These are phyloP conservation scores for Leptopilina syphax DNA, from an alignment of 2,888 invertebrate species.

Conservation along the genomic window DNA sequence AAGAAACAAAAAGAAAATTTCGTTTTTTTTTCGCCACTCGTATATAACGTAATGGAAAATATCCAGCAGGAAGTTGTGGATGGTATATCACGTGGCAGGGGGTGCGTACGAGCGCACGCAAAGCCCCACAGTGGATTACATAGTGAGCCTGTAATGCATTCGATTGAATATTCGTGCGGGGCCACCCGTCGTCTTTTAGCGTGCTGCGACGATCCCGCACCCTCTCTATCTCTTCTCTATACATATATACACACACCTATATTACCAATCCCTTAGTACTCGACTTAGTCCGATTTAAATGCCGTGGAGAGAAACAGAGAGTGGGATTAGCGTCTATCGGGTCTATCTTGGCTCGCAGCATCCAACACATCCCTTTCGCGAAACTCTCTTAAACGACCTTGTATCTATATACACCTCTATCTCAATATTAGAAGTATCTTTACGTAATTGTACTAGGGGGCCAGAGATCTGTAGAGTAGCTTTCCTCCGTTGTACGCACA, in stretches of 20 bases:
- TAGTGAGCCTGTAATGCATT: slow-evolving; percentile 65
- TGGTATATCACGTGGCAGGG: slow-evolving; percentile 38
- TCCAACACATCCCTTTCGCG: slow-evolving; percentile 16
- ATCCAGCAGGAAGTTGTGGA: slow-evolving; percentile 34
- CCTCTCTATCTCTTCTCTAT: slow-evolving; percentile 11
- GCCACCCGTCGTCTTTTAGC: slow-evolving; percentile 63
- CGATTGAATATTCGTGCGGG: slow-evolving; percentile 71
- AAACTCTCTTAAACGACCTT: slow-evolving; percentile 25
- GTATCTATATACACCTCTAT: slow-evolving; percentile 4
- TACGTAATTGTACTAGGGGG: neutral
- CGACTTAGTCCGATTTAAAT: slow-evolving; percentile 61
- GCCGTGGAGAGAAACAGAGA: slow-evolving; percentile 44
- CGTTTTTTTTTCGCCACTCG: neutral
- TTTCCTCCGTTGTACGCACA: neutral
- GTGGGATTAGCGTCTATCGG: slow-evolving; percentile 63
- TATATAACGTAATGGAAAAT: slow-evolving; percentile 31
- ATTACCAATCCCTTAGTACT: slow-evolving; percentile 37
- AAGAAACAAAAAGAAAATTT: neutral
- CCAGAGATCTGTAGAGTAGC: neutral
- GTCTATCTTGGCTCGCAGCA: slow-evolving; percentile 15
- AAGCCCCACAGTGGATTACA: slow-evolving; percentile 56
- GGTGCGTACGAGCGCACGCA: slow-evolving; percentile 37
- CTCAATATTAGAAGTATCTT: neutral
- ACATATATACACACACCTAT: slow-evolving; percentile 9
- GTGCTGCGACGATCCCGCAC: slow-evolving; percentile 46